Base-by-base conservation (phyloP, 2,888 invertebrate species). In the Pegoplata infirma region DNA sequence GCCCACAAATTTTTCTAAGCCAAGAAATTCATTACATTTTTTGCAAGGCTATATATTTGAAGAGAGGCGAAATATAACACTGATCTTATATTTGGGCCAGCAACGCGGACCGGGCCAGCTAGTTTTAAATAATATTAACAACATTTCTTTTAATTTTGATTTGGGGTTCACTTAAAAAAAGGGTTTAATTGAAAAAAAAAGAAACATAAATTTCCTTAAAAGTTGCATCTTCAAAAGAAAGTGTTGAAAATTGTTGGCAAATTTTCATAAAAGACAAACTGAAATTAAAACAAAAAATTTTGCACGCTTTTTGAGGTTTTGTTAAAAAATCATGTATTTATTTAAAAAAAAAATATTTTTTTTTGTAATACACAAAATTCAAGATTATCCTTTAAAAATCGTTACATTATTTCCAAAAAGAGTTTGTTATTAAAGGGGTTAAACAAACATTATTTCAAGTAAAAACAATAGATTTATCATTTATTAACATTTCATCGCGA, bases 281-380 rank as follows among this genome's bases (percentile, higher is more conserved):
- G n/a, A n/a, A n/a, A 8, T n/a, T 14, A n/a, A n/a, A n/a, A n/a
- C n/a, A n/a, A 7, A 3, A 19, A 44, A 74, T 66, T 66, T 58
- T 74, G 51, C 66, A 74, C 51, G 64, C 73, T 73, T 73, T n/a
- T 61, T 53, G 32, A 32, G 61, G 61, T 61, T 55, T 25, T 63
- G 12, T 10, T 44, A 36, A 36, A 25, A 21, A n/a, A 12, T 3
- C 19, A 36, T 14, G n/a, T n/a, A 16, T 23, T 28, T 25, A 1
- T 36, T 5, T 12, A 12, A 6, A n/a, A n/a, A 2, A 28, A 28
- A 36, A 21, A 12, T n/a, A n/a, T n/a, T n/a, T n/a, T n/a, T n/a
- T n/a, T n/a, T n/a, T n/a, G n/a, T n/a, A n/a, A n/a, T 49, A 1
- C 19, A 19, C 19, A 19, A 21, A 16, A 36, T n/a, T n/a, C n/a